Base-by-base conservation (phyloP, 2,888 invertebrate species). In the Hemithea aestivaria region DNA sequence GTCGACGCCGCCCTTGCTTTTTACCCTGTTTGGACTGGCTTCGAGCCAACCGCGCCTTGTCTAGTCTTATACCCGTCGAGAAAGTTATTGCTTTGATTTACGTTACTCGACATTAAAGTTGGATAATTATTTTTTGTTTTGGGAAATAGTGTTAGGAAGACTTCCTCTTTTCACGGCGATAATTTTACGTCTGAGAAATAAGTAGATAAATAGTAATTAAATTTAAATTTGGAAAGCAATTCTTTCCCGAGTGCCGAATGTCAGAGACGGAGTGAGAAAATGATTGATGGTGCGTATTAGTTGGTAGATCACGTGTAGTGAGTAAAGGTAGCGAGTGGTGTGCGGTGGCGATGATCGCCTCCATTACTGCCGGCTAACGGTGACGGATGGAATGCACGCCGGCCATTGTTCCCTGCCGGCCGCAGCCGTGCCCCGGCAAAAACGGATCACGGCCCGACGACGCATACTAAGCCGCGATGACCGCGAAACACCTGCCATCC, bases 1-100 rank as follows among this genome's bases (percentile, higher is more conserved):
- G 78, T 64, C 75, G 72, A 62, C 72, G 67, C 73, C 81, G 73
- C 69, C 75, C 76, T 77, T 74, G 66, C 81, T 83, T 85, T 85
- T 83, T 81, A 80, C 84, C 82, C 82, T 82, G 75, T 84, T 84
- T 82, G 73, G 72, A 72, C 80, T 85, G 83, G 84, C 80, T 62
- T 56, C 35, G 42, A 59, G 82, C 85, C 84, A 85, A 77, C 70
- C 69, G 67, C 74, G 70, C 76, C 73, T 71, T 60, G 68, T 65
- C 68, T 64, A 52, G 71, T 73, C 62, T 68, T 63, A 66, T 62
- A 58, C 53, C 60, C 49, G 60, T 57, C 46, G 62, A 61, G 52
- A 67, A 66, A 59, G 57, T 62, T 58, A 55, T 65, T 66, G 60
- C 58, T 62, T 66, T 63, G 56, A 68, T 67, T 71, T 64, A 65